Base-by-base conservation (phyloP, 2,113 vertebrate genomes). In the Campylorhamphus procurvoides region DNA sequence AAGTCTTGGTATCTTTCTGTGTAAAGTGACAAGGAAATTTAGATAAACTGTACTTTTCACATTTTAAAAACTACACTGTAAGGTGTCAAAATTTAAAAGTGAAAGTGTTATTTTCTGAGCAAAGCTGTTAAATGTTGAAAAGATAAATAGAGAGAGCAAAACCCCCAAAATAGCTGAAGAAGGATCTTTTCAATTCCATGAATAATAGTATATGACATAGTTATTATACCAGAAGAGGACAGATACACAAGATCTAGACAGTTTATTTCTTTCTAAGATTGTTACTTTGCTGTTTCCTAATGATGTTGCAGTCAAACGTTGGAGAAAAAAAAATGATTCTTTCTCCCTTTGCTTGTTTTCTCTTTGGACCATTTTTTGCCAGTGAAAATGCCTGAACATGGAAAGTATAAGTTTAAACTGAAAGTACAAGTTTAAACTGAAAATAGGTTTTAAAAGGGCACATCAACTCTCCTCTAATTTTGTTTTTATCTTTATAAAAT, bases 31-130 rank as follows among this genome's bases (percentile, higher is more conserved):
- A 85, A 7, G 25, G 39, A 85, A 73, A 89, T 87, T 81, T 87
- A 81, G 81, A 90, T 90, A 91, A 96, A 91, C 50, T 47, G 44
- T 92, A 75, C 60, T 94, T 93, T 87, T 87, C 81, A 80, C 53
- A 73, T 93, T 79, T 90, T 53, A 76, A 91, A 96, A 85, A 58
- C 69, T 53, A 46, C 27, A 33, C 9, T 40, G 24, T 50, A 62
- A 93, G 28, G 67, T 90, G 84, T 93, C 84, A 91, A 42, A 66
- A 52, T 93, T 92, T 95, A 60, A 84, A 87, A 72, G 56, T 89
- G 58, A 25, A 80, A 74, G 73, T 78, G 84, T 75, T 96, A 71
- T 77, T 90, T 95, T 60, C 52, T 52, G 58, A 89, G 49, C 62
- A 76, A 96, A 95, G 73, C 93, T 95, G 76, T 67, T 89, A 93